These are phyloP conservation scores for Glossophaga mutica DNA, from an alignment of 2,797 vertebrate species.

Conservation along the genomic window DNA sequence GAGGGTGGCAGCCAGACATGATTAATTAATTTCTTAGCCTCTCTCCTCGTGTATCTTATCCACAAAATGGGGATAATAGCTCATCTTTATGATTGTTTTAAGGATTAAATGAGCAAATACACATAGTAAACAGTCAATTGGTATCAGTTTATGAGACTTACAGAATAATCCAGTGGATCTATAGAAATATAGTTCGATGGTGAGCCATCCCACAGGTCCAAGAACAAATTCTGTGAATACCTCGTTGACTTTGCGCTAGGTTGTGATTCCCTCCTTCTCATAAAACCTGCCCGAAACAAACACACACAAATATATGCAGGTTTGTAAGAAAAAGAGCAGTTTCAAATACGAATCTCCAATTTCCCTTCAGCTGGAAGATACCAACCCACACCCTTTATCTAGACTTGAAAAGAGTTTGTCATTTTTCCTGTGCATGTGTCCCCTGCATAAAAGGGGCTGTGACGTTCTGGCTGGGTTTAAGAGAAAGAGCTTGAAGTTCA, in stretches of 20 bases:
- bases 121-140: neutral
- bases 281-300: neutral
- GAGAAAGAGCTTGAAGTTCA: slow-evolving; percentile 36
- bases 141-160: neutral
- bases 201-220: neutral
- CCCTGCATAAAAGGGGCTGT: neutral
- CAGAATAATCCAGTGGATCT: neutral
- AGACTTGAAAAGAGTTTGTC: neutral
- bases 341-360: neutral
- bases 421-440: neutral
- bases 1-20: neutral
- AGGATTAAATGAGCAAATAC: neutral
- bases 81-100: neutral
- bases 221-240: neutral
- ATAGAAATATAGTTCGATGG: neutral
- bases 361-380: neutral
- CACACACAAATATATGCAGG: neutral
- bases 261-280: neutral
- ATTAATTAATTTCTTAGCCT: neutral
- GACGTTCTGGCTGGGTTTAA: neutral
- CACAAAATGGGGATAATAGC: neutral
- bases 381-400: neutral
- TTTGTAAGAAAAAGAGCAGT: neutral
- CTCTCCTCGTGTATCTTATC: neutral
- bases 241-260: neutral